Percentiles rank a stretch among this genome's conserved stretches.
phyloP scores from a whole-genome alignment of 2,797 vertebrate genomes.

The Xiphophorus birchmanni region DNA sequence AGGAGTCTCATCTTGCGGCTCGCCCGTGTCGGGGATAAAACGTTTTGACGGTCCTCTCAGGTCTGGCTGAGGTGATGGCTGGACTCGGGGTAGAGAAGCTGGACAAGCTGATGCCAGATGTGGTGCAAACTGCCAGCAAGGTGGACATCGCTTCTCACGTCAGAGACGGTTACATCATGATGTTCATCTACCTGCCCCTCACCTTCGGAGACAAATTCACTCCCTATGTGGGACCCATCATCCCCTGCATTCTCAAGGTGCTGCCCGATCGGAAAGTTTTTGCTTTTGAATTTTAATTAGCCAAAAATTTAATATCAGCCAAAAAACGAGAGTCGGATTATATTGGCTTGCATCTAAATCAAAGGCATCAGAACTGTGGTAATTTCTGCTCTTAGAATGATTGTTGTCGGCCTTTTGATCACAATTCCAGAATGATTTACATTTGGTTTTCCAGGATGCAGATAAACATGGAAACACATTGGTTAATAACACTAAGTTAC shows the following conservation, averaged over 20 bases:
- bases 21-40: background rate
- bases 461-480: too few species aligned
- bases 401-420: background rate
- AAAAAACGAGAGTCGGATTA: background rate
- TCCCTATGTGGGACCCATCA: constrained; percentile 97
- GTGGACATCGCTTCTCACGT: constrained; percentile 97
- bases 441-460: too few species aligned
- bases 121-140: constrained; percentile 97
- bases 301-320: too few species aligned
- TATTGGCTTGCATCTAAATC: background rate
- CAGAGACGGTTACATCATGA: constrained; percentile 99
- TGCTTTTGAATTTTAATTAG: background rate
- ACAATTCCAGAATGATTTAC: background rate
- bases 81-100: constrained; percentile 97
- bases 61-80: constrained; percentile 97
- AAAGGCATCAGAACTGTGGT: background rate
- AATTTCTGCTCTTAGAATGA: background rate
- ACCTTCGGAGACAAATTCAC: constrained; percentile 98
- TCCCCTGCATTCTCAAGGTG: constrained; percentile 99
- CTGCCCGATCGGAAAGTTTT: background rate
- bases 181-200: constrained; percentile 99
- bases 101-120: constrained; percentile 98
- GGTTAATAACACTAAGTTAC: too few species aligned
- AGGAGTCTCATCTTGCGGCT: background rate
- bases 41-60: constrained; percentile 65